Base-by-base conservation (phyloP, 92 coral and sea anemone species). In the Umimayanthus chanpuru region DNA sequence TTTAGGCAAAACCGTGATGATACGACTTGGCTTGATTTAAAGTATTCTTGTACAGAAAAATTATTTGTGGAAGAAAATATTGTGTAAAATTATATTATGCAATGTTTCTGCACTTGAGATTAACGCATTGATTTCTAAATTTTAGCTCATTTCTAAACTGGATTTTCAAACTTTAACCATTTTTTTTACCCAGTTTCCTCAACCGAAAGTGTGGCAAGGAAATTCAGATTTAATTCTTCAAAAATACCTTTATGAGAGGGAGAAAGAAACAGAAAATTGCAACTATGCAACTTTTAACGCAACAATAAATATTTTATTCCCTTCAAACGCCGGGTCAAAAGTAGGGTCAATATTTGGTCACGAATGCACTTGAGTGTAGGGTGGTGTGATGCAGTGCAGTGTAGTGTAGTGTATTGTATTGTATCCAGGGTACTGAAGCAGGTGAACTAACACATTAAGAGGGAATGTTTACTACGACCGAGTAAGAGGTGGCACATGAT, bases 1-100 rank as follows among this genome's bases (percentile, higher is more conserved):
- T n/a, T 73, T 30, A 29, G 21, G 77, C 43, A 73, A 73, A 73
- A 73, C 77, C 30, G 77, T 73, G 30, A 73, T 73, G 21, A 73
- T 29, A 73, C 44, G 44, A 73, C 77, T 73, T 18, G 77, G 41
- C 77, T 18, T 73, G 21, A 73, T 73, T 73, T 73, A 73, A 38
- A 38, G 41, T 29, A 73, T 12, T 29, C 14, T 73, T 5, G 77
- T 4, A 20, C 6, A 30, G 30, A 73, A 73, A 73, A 29, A 73
- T 73, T 73, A 30, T 29, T 38, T 73, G 77, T 38, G 21, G 77
- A 12, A 73, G 77, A 44, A 30, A 29, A 30, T 12, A 73, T 73
- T 29, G 38, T 30, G 41, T 38, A 73, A 73, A 73, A 29, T 73
- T 21, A 73, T 15, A 58, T 58, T 58, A 58, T 58, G n/a, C 66